Conservation (phyloP, 2,888 invertebrate genomes). For the Urechis unicinctus region DNA sequence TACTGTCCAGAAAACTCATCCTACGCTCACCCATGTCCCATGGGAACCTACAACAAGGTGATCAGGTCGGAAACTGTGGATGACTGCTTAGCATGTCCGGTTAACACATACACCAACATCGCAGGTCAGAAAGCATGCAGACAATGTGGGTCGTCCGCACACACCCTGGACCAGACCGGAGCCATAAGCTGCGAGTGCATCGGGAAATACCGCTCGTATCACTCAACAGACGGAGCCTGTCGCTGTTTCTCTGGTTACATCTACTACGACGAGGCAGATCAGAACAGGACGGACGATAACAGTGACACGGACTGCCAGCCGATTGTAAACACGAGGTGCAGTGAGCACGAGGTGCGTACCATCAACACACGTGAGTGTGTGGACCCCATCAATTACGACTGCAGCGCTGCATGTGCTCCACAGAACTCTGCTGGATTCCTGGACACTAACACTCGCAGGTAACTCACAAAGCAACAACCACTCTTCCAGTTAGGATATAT, state of each 20-base stretch:
- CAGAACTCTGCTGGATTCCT: slow-evolving; percentile 21
- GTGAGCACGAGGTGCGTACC: slow-evolving; percentile 24
- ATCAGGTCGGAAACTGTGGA: slow-evolving; percentile 18
- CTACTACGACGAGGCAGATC: slow-evolving; percentile 36
- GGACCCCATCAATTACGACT: slow-evolving; percentile 11
- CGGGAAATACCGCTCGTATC: slow-evolving; percentile 37
- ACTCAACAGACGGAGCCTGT: slow-evolving; percentile 34
- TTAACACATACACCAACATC: slow-evolving; percentile 30
- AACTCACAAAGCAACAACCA: too few species aligned
- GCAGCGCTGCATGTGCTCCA: slow-evolving; percentile 12
- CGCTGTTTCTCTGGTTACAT: slow-evolving; percentile 34
- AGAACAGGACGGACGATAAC: slow-evolving; percentile 10
- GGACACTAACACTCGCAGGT: slow-evolving; percentile 5
- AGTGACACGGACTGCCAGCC: slow-evolving; percentile 34
- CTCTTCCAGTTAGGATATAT: too few species aligned
- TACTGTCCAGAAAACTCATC: slow-evolving; percentile 30
- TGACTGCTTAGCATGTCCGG: slow-evolving; percentile 33
- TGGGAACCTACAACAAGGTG: slow-evolving; percentile 31
- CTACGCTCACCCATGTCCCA: slow-evolving; percentile 29
- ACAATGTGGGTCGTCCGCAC: slow-evolving; percentile 38
- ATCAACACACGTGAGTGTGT: slow-evolving; percentile 27
- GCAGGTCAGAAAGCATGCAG: slow-evolving; percentile 30
- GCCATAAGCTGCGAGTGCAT: slow-evolving; percentile 31
- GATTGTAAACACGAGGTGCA: slow-evolving; percentile 30
- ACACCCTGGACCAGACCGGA: slow-evolving; percentile 20